phyloP scores from a whole-genome alignment of 1,140 invertebrate genomes.

The Oncopodura yosiiana region DNA sequence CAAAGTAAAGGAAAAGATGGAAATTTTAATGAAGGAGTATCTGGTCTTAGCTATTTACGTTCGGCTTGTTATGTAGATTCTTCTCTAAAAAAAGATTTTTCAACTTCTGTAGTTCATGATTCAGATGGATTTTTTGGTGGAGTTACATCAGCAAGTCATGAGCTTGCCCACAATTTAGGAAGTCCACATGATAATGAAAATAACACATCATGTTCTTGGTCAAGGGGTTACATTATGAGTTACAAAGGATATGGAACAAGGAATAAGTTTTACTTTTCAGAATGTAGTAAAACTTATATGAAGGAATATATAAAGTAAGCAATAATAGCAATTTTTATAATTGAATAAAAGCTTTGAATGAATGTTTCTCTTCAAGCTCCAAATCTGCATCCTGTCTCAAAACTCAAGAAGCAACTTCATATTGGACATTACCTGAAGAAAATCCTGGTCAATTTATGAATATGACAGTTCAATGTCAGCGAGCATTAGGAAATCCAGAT shows the following conservation, averaged over 20 bases:
- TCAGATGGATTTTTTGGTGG: neutral
- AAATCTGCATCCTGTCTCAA: slow-evolving; percentile 7
- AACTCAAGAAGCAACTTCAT: neutral
- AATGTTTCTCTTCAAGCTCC: too few species aligned
- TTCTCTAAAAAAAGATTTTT: neutral
- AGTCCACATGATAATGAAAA: slow-evolving; percentile 9
- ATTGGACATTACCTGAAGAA: neutral
- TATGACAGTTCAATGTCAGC: slow-evolving; percentile 13
- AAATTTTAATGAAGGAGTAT: slow-evolving; percentile 1
- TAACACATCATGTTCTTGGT: slow-evolving; percentile 9
- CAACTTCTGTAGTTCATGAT: neutral
- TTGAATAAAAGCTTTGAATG: too few species aligned
- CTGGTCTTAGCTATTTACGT: slow-evolving; percentile 7
- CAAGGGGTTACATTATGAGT: slow-evolving; percentile 24
- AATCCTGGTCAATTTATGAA: slow-evolving; percentile 11
- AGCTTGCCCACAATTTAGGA: slow-evolving; percentile 7
- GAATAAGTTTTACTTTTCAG: slow-evolving; percentile 20
- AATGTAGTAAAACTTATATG: slow-evolving; percentile 20
- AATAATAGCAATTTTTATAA: neutral
- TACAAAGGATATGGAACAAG: slow-evolving; percentile 20
- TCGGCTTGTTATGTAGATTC: slow-evolving; percentile 7
- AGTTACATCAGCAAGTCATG: slow-evolving; percentile 3
- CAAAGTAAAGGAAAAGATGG: slow-evolving; percentile 5
- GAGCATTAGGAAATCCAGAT: neutral
- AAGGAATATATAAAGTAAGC: slow-evolving; percentile 8